These are phyloP conservation scores for Toxotes chatareus DNA, from an alignment of 2,113 vertebrate species.

Conservation along the genomic window DNA sequence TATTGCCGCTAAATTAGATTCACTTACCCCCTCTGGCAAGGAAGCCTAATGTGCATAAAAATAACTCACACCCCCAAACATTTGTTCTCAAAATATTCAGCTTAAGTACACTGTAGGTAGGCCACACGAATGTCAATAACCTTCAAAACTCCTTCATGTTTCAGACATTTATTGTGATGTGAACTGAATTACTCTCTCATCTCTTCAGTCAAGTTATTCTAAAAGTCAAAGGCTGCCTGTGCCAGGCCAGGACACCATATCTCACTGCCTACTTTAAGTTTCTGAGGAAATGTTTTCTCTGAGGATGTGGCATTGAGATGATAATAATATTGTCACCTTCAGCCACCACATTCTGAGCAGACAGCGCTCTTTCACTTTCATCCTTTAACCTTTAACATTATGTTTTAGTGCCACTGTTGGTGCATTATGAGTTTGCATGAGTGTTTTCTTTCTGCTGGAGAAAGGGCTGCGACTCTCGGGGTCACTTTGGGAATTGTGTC, in stretches of 20 bases:
- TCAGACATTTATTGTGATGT: constrained; percentile 43
- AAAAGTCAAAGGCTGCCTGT: constrained; percentile 34
- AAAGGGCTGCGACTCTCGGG: constrained; percentile 41
- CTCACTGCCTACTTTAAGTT: constrained; percentile 62
- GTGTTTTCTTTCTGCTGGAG: constrained; percentile 54
- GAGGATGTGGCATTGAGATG: constrained; percentile 69
- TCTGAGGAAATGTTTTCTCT: constrained; percentile 65
- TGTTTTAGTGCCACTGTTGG: constrained; percentile 74
- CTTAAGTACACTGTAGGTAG: constrained; percentile 52
- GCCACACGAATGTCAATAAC: constrained; percentile 72
- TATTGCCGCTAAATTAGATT: constrained; percentile 87
- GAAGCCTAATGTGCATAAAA: constrained; percentile 82
- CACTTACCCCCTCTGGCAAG: constrained; percentile 82
- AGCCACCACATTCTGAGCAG: constrained; percentile 60
- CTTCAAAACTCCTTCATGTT: constrained; percentile 59
- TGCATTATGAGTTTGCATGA: constrained; percentile 63
- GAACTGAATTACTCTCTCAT: constrained; percentile 38
- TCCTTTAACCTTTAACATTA: constrained; percentile 68
- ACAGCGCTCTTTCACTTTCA: constrained; percentile 64
- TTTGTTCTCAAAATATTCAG: constrained; percentile 79
- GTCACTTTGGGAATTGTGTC: constrained; percentile 76
- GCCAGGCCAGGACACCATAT: constrained; percentile 59
- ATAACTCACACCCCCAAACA: constrained; percentile 84
- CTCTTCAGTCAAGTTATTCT: constrained; percentile 44
- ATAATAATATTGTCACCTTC: constrained; percentile 80